A percentile compares a stretch with the other conserved stretches of the same genome.
Evolutionary conservation across 2,113 vertebrate species (phyloP).

Genomic region (Sinocyclocheilus anshuiensis): DNA sequence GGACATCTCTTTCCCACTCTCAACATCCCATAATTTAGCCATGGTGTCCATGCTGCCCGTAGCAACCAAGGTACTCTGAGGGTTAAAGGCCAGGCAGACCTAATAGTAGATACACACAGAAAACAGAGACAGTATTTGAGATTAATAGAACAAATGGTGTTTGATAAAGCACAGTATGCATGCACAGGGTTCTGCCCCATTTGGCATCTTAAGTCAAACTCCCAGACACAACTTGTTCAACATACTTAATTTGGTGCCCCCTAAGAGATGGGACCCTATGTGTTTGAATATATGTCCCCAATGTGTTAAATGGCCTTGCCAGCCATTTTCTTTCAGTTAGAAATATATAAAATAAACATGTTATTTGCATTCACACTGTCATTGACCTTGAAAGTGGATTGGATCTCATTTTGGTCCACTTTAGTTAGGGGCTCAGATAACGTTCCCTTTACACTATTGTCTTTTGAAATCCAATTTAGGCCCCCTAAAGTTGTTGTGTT

Average conservation of each 20-base stretch:
- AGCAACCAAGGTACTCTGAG: conserved; percentile 90
- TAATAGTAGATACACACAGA: conserved; percentile 59
- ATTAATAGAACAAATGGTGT: not conserved
- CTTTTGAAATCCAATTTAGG: not conserved
- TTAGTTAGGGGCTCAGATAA: not conserved
- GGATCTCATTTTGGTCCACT: not conserved
- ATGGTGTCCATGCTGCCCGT: conserved; percentile 94
- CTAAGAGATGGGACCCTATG: too few relatives aligned
- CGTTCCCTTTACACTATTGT: too few relatives aligned
- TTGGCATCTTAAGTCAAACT: not conserved
- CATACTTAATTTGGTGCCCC: not conserved
- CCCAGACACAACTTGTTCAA: not conserved
- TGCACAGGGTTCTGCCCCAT: not conserved
- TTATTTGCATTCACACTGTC: not conserved
- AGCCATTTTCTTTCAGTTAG: not conserved
- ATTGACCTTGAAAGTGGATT: not conserved
- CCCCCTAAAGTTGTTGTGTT: not conserved
- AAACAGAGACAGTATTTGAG: not conserved
- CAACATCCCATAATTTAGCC: conserved; percentile 88
- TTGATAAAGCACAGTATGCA: not conserved
- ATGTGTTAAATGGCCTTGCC: not conserved
- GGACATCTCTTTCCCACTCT: conserved; percentile 84
- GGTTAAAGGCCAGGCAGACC: conserved; percentile 94
- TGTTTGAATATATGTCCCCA: not conserved
- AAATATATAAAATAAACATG: not conserved